Evolutionary conservation across 1,140 invertebrate species (phyloP), one percentile per base, ranked within the genome.

Genomic region (Sitobion miscanthi): DNA sequence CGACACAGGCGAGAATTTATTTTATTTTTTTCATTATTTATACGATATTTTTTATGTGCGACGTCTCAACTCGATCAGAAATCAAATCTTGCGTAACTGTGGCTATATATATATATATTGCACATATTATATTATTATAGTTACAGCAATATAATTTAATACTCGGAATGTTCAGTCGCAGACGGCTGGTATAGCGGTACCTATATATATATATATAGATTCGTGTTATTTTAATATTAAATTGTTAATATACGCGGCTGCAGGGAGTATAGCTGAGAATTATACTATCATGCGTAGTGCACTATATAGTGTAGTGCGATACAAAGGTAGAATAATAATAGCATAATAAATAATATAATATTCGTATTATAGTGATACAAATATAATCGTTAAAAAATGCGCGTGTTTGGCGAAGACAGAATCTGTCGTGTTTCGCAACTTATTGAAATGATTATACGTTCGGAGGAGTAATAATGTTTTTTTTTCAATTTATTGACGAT

Each of bases 401-500:
- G 83, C 38, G 38, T 17, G 21, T 38, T 85, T 85, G 42, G 23
- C 23, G 5, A 17, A 77, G 62, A 77, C 62, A 77, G 83, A 9
- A 42, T 42, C 38, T 3, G 9, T 45, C 9, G 21, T 23, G 42
- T 85, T 85, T 85, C 9, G 42, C 83, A 85, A 85, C 35, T 9
- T 49, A 14, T 87, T 86, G 14, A 49, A 49, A 49, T 87, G 21
- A 87, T 49, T 47, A 25, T 21, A 87, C 30, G 47, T 87, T n/a
- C 30, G 25, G 30, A 85, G 30, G n/a, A n/a, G n/a, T 35, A 77
- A 38, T 35, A 87, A 35, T 87, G 25, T 45, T 47, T 87, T 49
- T 42, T 45, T 86, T 86, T 45, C 9, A 86, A 86, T 45, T 86
- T 86, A 45, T 86, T 42, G 42, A 86, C 83, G 42, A 86, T n/a